Evolutionary conservation across 2,113 vertebrate genomes (phyloP).

Genomic region (Gnathonemus echidnorhynchus): DNA sequence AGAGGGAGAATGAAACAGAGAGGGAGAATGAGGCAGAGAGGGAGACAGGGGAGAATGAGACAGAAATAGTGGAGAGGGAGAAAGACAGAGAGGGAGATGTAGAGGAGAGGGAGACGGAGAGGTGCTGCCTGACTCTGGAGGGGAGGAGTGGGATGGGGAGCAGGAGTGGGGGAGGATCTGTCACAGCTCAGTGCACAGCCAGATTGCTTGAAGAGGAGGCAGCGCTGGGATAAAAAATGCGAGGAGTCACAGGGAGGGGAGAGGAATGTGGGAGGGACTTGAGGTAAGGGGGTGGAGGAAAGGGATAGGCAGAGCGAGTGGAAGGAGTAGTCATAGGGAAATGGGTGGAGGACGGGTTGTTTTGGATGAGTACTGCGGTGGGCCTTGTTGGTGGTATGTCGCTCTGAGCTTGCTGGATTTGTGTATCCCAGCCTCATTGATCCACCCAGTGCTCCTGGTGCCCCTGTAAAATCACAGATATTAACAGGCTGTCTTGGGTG

Average conservation of each 20-base stretch:
- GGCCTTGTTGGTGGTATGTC: neutral
- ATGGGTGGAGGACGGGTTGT: neutral
- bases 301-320: neutral
- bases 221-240: neutral
- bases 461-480: constrained; percentile 37
- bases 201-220: constrained; percentile 15
- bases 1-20: neutral
- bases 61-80: neutral
- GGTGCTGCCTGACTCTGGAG: neutral
- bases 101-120: neutral
- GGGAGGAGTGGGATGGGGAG: neutral
- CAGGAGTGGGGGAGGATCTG: neutral
- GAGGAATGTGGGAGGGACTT: constrained; percentile 6
- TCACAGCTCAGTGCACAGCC: constrained; percentile 18
- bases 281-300: neutral
- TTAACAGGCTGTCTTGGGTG: constrained; percentile 43
- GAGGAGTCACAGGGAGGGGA: neutral
- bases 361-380: neutral
- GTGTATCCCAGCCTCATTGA: constrained; percentile 39
- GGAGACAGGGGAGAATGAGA: too few species aligned
- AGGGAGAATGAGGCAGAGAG: neutral
- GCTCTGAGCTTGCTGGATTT: constrained; percentile 23
- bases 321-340: neutral
- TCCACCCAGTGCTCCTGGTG: constrained; percentile 30
- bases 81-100: neutral